A percentile compares a stretch with the other conserved stretches of the same genome.
phyloP scores from a whole-genome alignment of 92 coral and sea anemone genomes.

The Parazoanthus swiftii region DNA sequence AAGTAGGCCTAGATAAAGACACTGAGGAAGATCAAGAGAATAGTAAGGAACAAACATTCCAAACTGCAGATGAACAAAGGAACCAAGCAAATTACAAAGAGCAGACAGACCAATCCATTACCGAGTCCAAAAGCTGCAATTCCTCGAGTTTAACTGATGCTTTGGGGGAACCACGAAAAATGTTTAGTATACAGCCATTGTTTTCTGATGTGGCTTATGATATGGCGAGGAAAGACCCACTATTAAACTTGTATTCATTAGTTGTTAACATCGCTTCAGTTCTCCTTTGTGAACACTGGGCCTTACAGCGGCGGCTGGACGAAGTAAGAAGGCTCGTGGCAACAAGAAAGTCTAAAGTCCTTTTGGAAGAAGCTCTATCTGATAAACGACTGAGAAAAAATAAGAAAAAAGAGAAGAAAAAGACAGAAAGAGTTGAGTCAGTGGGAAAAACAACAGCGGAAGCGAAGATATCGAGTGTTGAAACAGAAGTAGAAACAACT shows the following conservation, averaged over 20 bases:
- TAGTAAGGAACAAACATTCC: too few relatives aligned
- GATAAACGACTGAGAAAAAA: constrained; percentile 34
- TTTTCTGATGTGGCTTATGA: background rate
- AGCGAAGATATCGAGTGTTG: background rate
- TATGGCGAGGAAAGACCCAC: background rate
- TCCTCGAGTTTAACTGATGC: background rate
- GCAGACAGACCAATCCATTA: background rate
- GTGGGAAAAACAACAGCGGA: background rate
- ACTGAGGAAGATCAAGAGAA: background rate
- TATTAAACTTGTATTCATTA: background rate
- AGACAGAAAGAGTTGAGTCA: background rate
- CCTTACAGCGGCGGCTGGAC: constrained; percentile 53
- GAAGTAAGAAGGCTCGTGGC: constrained; percentile 56
- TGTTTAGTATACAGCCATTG: background rate
- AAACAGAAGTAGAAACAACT: constrained; percentile 16
- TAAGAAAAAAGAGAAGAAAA: constrained; percentile 42
- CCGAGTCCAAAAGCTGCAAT: background rate
- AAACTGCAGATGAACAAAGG: background rate
- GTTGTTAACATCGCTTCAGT: constrained; percentile 15
- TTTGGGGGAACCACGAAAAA: background rate
- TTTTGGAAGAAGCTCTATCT: constrained; percentile 51
- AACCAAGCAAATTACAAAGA: background rate
- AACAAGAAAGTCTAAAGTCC: constrained; percentile 47
- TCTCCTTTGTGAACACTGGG: constrained; percentile 46
- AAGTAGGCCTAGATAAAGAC: background rate